Base-by-base conservation (phyloP, 2,888 invertebrate species). In the Merodon equestris region DNA sequence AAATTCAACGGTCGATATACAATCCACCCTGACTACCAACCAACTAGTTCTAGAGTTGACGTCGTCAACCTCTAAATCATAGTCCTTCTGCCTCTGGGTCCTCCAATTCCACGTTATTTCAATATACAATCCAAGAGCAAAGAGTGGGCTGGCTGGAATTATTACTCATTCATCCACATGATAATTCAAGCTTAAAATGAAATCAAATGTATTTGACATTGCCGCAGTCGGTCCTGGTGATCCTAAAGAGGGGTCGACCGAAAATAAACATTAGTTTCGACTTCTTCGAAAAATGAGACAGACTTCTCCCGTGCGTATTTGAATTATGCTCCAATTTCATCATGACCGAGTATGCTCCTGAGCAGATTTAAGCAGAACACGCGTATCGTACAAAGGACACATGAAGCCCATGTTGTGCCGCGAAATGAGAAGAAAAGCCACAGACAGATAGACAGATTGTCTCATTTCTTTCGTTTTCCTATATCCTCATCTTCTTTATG, bases 181-280 rank as follows among this genome's bases (percentile, higher is more conserved):
- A 79, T 73, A 73, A 73, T 79, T 79, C 61, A 73, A 79, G 73
- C 58, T 68, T 63, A 79, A 53, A 61, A 68, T 68, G 63, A 73
- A 77, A 73, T 61, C 73, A 68, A 79, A 77, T 72, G 76, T 66
- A n/a, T n/a, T n/a, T n/a, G n/a, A n/a, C n/a, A n/a, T 64, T 77
- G 67, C 61, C 51, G 45, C 54, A 73, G 67, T 63, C 10, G n/a
- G 40, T 44, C 34, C 40, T 18, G 12, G 13, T 34, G 36, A 9
- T 42, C 38, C 51, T 15, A 42, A 53, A 60, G 53, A 14, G 58
- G 66, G 45, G 56, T 50, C 45, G 63, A 63, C 50, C 61, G 63
- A 60, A 36, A 74, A 74, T 61, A 68, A 51, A 57, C 61, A 73
- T 73, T 73, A 79, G 67, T 67, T 63, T 67, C 17, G 57, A 51